Percentiles rank a stretch among this genome's conserved stretches.
These are phyloP conservation scores for Bombus difficillimus DNA, from an alignment of 1,140 invertebrate species.

Conservation along the genomic window DNA sequence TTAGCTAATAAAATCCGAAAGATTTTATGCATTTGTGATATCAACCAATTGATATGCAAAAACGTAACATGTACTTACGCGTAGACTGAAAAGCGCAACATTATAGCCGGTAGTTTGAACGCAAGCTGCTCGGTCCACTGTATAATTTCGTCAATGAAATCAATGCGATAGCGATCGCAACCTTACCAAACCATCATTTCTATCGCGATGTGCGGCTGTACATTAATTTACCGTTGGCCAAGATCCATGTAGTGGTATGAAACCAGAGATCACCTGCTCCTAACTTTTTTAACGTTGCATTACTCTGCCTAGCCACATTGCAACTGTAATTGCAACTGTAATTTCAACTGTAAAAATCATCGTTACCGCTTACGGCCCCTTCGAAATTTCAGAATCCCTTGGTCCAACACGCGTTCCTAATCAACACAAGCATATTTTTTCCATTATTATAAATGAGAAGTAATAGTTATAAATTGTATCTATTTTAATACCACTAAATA, in stretches of 20 bases:
- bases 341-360: too few relatives aligned
- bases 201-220: background rate
- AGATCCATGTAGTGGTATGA: background rate
- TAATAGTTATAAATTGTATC: too few relatives aligned
- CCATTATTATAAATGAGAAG: too few relatives aligned
- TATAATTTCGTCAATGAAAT: slow-evolving; percentile 52
- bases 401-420: too few relatives aligned
- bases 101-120: background rate
- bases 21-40: background rate
- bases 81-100: background rate
- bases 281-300: background rate
- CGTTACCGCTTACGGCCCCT: too few relatives aligned
- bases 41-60: background rate
- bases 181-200: slow-evolving; percentile 40
- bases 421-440: too few relatives aligned
- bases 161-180: slow-evolving; percentile 43
- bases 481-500: too few relatives aligned
- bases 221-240: slow-evolving; percentile 28
- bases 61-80: background rate
- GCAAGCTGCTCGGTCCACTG: background rate
- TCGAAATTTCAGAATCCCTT: too few relatives aligned
- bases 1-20: background rate
- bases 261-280: slow-evolving; percentile 8
- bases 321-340: too few relatives aligned
- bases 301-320: background rate